Evolutionary conservation across 1,140 invertebrate genomes (phyloP).

Genomic region (Andricus grossulariae): DNA sequence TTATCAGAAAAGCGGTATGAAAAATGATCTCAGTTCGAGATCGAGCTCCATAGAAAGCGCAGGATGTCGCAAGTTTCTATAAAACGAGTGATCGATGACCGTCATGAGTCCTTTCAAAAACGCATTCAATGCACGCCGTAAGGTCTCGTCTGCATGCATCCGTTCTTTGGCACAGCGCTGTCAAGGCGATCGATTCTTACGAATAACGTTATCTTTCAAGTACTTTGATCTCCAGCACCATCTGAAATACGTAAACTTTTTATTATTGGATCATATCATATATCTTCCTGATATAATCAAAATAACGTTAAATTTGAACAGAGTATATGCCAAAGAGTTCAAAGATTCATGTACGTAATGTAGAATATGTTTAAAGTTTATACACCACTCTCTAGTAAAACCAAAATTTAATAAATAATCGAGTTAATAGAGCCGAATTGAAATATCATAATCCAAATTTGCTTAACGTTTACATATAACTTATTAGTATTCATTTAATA

Average conservation of each 20-base stretch:
- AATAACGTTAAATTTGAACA: too few relatives aligned
- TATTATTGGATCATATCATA: not conserved
- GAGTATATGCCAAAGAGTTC: too few relatives aligned
- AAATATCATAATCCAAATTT: too few relatives aligned
- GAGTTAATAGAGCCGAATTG: too few relatives aligned
- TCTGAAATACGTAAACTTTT: not conserved
- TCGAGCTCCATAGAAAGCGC: constrained; percentile 27
- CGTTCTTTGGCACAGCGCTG: constrained; percentile 8
- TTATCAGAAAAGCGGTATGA: constrained; percentile 10
- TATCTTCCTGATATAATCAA: too few relatives aligned
- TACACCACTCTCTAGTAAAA: too few relatives aligned
- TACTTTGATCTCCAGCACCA: constrained; percentile 1
- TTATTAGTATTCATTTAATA: too few relatives aligned
- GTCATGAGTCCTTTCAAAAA: constrained; percentile 14
- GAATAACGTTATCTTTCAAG: constrained; percentile 14
- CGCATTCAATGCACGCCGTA: constrained; percentile 20
- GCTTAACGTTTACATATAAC: too few relatives aligned
- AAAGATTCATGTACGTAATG: too few relatives aligned
- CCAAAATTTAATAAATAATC: too few relatives aligned
- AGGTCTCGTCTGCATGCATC: constrained; percentile 17
- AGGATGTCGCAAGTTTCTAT: constrained; percentile 34
- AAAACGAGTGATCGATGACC: constrained; percentile 29
- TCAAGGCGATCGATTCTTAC: constrained; percentile 3
- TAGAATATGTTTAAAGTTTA: too few relatives aligned
- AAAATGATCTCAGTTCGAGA: constrained; percentile 10